Percentiles rank a stretch among this genome's conserved stretches.
Evolutionary conservation across 1,140 invertebrate genomes (phyloP).

Genomic region (Sitobion miscanthi): DNA sequence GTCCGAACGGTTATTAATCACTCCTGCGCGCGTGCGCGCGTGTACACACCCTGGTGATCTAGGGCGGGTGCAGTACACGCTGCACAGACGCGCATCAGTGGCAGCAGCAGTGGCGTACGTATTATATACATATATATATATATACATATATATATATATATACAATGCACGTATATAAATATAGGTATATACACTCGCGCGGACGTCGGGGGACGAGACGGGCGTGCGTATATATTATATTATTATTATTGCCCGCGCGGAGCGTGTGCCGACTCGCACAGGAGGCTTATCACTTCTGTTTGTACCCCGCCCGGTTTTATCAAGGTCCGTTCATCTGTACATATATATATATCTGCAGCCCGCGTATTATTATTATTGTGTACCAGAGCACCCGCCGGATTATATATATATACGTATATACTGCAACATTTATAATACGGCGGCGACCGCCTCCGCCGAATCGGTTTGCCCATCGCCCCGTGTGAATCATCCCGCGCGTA

Average conservation of each 20-base stretch:
- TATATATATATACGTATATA: neutral
- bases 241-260: slow-evolving; percentile 5
- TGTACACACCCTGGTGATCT: neutral
- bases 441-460: neutral
- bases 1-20: slow-evolving; percentile 25
- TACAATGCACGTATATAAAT: neutral
- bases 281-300: slow-evolving; percentile 19
- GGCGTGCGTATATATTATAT: neutral
- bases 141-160: too few relatives aligned
- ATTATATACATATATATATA: neutral
- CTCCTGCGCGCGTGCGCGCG: neutral
- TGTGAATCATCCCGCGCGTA: neutral
- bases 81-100: neutral
- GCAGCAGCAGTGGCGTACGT: neutral
- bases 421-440: neutral
- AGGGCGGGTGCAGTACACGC: neutral
- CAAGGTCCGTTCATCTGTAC: slow-evolving; percentile 16
- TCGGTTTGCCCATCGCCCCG: neutral
- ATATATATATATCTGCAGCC: neutral
- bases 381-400: neutral
- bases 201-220: neutral
- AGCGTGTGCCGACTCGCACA: slow-evolving; percentile 18
- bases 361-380: neutral
- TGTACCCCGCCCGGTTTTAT: slow-evolving; percentile 31
- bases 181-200: neutral